These are phyloP conservation scores for Sclerurus mexicanus DNA, from an alignment of 2,113 vertebrate species.

Conservation along the genomic window DNA sequence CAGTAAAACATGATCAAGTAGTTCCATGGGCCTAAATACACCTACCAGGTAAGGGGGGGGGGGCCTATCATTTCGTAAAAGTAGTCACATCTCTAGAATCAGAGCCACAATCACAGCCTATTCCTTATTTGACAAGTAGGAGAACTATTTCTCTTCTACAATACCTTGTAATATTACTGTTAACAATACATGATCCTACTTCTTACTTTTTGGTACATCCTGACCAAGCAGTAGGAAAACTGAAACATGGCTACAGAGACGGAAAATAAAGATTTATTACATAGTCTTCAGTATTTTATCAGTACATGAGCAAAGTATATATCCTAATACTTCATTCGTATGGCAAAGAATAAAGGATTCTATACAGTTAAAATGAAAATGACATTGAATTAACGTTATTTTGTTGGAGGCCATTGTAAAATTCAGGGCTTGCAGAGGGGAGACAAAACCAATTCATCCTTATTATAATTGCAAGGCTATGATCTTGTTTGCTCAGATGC, in stretches of 20 bases:
- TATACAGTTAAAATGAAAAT: constrained; percentile 43
- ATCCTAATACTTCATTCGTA: neutral
- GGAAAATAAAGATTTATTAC: neutral
- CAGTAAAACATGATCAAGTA: neutral
- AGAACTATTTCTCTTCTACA: neutral
- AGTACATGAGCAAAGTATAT: neutral
- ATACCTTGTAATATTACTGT: neutral
- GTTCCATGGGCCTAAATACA: neutral
- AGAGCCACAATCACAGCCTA: neutral
- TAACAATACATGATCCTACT: neutral
- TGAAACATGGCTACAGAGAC: neutral
- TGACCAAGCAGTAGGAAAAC: neutral
- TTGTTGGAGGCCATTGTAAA: constrained; percentile 61
- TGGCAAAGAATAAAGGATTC: constrained; percentile 23
- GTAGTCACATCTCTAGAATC: neutral
- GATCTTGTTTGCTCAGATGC: constrained; percentile 67
- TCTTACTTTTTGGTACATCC: neutral
- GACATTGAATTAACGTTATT: constrained; percentile 58
- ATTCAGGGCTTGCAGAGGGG: neutral
- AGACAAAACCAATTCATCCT: constrained; percentile 68
- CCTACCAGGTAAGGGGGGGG: neutral
- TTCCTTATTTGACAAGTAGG: neutral
- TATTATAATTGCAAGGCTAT: constrained; percentile 67
- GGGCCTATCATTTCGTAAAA: neutral
- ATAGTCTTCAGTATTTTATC: neutral